Evolutionary conservation across 2,113 vertebrate genomes (phyloP).

Genomic region (Chloropsis cyanopogon): DNA sequence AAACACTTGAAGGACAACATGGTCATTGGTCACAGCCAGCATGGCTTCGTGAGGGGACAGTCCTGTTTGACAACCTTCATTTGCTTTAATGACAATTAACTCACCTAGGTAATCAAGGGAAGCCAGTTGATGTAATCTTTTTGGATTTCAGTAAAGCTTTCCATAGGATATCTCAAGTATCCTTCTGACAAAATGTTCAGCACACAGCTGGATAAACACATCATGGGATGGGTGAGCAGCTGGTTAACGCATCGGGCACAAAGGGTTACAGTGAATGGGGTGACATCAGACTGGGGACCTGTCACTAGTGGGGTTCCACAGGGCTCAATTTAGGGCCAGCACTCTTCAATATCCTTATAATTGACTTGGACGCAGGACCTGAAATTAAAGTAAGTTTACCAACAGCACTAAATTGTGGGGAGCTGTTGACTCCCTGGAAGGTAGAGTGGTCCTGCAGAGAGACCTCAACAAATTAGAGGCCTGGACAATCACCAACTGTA

Average conservation of each 20-base stretch:
- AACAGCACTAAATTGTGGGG: not conserved
- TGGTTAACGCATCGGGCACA: rapidly evolving
- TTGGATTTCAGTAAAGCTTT: not conserved
- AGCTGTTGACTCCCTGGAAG: not conserved
- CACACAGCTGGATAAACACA: not conserved
- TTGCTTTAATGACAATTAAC: not conserved
- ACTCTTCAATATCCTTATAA: not conserved
- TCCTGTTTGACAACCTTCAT: not conserved
- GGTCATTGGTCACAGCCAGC: not conserved
- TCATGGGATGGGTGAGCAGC: not conserved
- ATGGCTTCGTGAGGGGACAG: not conserved
- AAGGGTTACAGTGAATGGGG: not conserved
- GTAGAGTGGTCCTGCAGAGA: not conserved
- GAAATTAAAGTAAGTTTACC: not conserved
- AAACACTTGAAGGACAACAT: not conserved
- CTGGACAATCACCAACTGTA: not conserved
- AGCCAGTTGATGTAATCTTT: not conserved
- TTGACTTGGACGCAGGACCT: not conserved
- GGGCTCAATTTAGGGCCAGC: not conserved
- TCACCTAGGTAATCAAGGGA: not conserved
- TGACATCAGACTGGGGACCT: not conserved
- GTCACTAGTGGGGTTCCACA: not conserved
- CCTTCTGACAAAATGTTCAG: not conserved
- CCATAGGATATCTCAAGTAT: not conserved
- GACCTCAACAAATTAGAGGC: not conserved